Evolutionary conservation across 2,113 vertebrate genomes (phyloP).

Genomic region (Poeciliopsis turrubarensis): DNA sequence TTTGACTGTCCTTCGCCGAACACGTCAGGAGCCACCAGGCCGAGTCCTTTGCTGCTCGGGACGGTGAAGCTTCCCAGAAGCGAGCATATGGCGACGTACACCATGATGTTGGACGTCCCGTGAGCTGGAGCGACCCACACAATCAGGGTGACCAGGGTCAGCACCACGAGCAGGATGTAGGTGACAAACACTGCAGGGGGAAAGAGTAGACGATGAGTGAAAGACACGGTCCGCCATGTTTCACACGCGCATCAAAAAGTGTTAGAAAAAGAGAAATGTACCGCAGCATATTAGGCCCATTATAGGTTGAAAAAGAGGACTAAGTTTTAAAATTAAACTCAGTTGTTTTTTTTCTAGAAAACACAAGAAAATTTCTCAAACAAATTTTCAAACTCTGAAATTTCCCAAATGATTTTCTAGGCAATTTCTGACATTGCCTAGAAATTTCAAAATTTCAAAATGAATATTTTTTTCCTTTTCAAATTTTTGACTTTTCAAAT

Average conservation of each 20-base stretch:
- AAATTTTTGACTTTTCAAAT: no score
- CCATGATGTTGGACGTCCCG: constrained; percentile 93
- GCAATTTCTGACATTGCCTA: no score
- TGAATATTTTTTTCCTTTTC: no score
- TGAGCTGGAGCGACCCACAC: constrained; percentile 88
- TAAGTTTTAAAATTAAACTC: no score
- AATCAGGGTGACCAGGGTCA: constrained; percentile 89
- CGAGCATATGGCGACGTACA: constrained; percentile 95
- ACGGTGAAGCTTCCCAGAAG: constrained; percentile 96
- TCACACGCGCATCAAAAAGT: background rate
- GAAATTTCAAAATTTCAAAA: no score
- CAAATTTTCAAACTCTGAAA: no score
- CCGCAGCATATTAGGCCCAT: no score
- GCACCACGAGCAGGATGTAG: constrained; percentile 86
- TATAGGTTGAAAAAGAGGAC: no score
- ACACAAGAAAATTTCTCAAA: no score
- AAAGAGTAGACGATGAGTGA: constrained; percentile 5
- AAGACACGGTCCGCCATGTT: background rate
- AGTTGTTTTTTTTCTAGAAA: no score
- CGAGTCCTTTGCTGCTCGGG: constrained; percentile 94
- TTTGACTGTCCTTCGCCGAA: constrained; percentile 81
- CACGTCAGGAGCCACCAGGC: constrained; percentile 88
- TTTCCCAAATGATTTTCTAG: no score
- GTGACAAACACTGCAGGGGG: constrained; percentile 87
- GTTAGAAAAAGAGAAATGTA: background rate